phyloP scores from a whole-genome alignment of 2,797 vertebrate species.

The Pseudochirops cupreus region DNA sequence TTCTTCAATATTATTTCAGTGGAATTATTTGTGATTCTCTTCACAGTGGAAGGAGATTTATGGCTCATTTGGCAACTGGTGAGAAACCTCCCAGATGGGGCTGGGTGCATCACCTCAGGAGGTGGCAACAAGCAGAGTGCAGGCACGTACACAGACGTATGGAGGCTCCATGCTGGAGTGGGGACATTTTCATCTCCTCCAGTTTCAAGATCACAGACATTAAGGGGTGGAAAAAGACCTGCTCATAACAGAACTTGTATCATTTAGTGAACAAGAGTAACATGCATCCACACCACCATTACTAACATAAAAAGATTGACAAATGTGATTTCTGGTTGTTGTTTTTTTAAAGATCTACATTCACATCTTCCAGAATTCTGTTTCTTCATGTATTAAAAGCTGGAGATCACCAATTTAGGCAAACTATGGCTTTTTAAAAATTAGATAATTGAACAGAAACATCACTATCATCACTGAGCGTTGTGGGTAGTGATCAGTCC shows the following conservation, averaged over 20 bases:
- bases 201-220: constrained; percentile 70
- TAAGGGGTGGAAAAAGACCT: constrained; percentile 73
- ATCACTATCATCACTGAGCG: constrained; percentile 75
- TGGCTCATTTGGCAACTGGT: constrained; percentile 77
- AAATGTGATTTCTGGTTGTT: constrained; percentile 45
- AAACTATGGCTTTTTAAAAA: constrained; percentile 86
- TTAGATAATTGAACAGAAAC: constrained; percentile 81
- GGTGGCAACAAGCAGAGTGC: constrained; percentile 67
- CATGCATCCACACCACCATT: constrained; percentile 28
- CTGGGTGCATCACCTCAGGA: constrained; percentile 59
- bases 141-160: constrained; percentile 63
- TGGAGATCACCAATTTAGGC: constrained; percentile 84
- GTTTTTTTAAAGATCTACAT: constrained; percentile 69
- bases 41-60: constrained; percentile 56
- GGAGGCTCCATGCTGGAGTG: constrained; percentile 65
- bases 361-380: constrained; percentile 82
- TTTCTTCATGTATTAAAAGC: constrained; percentile 84
- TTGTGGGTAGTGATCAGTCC: constrained; percentile 82
- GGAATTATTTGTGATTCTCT: constrained; percentile 31
- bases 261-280: constrained; percentile 23
- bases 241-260: constrained; percentile 65
- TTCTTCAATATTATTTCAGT: constrained; percentile 41
- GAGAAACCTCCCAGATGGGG: constrained; percentile 63
- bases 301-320: constrained; percentile 77
- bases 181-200: constrained; percentile 57